Conservation (phyloP, 2,888 invertebrate species). For the Parnassius apollo region DNA sequence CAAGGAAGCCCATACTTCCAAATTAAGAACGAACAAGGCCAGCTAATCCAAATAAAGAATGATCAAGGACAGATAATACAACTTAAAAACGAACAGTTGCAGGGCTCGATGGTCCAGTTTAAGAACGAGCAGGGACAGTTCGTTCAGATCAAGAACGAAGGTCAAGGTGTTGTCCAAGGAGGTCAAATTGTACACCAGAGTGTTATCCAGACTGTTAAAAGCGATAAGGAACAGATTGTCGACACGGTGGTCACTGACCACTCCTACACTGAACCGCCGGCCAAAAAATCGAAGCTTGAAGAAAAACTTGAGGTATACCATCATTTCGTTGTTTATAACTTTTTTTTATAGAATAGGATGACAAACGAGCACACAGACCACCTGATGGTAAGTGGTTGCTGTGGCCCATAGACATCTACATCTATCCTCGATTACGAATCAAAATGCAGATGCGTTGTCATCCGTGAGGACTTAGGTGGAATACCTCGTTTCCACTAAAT, state of each 20-base stretch:
- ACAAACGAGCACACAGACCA: no score
- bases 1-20: constrained; percentile 63
- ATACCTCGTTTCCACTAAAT: no score
- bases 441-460: no score
- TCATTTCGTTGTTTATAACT: background rate
- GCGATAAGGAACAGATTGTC: constrained; percentile 52
- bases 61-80: constrained; percentile 74
- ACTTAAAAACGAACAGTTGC: constrained; percentile 62
- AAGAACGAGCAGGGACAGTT: constrained; percentile 56
- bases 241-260: constrained; percentile 61
- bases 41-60: constrained; percentile 69
- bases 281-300: constrained; percentile 63
- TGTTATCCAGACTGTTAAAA: constrained; percentile 41
- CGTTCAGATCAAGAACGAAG: constrained; percentile 32
- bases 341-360: no score
- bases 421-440: no score
- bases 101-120: constrained; percentile 51
- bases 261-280: constrained; percentile 66
- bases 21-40: constrained; percentile 72
- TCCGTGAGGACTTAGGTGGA: no score
- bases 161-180: constrained; percentile 31
- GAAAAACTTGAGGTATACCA: constrained; percentile 56
- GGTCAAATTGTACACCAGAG: constrained; percentile 38
- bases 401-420: no score
- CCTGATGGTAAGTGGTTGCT: no score